These are phyloP conservation scores for Pungitius pungitius DNA, from an alignment of 2,113 vertebrate genomes.

Conservation along the genomic window DNA sequence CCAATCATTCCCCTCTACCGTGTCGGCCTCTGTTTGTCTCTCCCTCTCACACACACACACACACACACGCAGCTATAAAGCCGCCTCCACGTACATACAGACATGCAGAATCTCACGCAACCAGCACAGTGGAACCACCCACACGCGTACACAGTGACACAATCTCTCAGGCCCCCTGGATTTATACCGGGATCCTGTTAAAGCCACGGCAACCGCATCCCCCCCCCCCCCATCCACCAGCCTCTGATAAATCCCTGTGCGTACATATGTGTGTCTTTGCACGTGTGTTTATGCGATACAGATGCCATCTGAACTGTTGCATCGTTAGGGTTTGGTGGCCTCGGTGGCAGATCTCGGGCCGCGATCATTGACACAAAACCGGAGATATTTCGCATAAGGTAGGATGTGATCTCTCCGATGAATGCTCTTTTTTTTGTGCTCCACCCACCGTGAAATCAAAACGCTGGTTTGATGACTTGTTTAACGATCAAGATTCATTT, in stretches of 20 bases:
- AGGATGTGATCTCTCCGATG: conserved; percentile 14
- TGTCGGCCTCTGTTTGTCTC: not conserved
- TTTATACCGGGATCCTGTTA: conserved; percentile 61
- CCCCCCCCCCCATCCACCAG: conserved; percentile 42
- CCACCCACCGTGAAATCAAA: not conserved
- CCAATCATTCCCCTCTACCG: conserved; percentile 36
- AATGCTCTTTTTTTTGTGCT: not conserved
- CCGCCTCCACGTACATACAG: conserved; percentile 32
- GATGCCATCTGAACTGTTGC: conserved; percentile 45
- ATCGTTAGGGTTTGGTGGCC: conserved; percentile 52
- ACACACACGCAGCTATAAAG: conserved; percentile 13
- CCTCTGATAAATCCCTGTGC: conserved; percentile 19
- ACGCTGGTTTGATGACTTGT: not conserved
- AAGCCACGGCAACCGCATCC: conserved; percentile 61
- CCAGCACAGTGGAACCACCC: conserved; percentile 67
- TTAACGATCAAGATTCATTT: not conserved
- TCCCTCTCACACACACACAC: conserved; percentile 9
- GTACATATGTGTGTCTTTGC: conserved; percentile 2
- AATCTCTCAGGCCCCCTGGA: conserved; percentile 46
- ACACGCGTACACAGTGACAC: conserved; percentile 54
- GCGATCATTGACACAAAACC: conserved; percentile 38
- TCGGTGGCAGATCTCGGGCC: conserved; percentile 56
- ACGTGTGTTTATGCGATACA: conserved; percentile 17
- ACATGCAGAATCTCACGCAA: conserved; percentile 39
- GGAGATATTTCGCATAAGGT: conserved; percentile 25